A percentile compares a stretch with the other conserved stretches of the same genome.
Conservation (phyloP, 2,113 vertebrate genomes). For the Colistium nudipinnis region DNA sequence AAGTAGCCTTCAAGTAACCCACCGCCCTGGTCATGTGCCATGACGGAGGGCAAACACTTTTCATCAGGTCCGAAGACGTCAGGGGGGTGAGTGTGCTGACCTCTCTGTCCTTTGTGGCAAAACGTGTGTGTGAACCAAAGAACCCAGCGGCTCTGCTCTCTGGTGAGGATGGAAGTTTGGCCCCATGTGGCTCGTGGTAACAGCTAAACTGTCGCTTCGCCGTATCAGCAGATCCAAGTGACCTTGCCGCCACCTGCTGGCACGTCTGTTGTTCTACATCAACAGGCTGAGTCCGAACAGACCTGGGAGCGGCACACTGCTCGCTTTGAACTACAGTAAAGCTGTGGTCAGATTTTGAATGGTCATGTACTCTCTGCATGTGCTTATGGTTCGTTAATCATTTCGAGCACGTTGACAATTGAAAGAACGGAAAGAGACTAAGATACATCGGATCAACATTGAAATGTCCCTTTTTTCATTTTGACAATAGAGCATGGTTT, state of each 20-base stretch:
- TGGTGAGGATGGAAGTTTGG: background rate
- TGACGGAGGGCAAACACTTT: background rate
- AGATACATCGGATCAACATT: too few relatives aligned
- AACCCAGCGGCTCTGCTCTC: background rate
- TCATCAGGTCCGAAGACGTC: background rate
- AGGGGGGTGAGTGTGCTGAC: background rate
- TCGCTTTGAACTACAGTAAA: too few relatives aligned
- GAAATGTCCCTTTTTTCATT: too few relatives aligned
- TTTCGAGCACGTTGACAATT: too few relatives aligned
- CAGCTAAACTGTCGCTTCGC: background rate
- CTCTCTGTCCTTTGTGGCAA: background rate
- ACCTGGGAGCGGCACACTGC: background rate
- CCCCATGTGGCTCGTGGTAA: slow-evolving; percentile 9
- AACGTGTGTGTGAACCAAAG: background rate
- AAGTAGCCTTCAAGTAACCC: slow-evolving; percentile 6
- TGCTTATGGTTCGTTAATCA: too few relatives aligned
- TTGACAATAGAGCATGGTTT: too few relatives aligned
- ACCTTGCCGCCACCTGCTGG: slow-evolving; percentile 66
- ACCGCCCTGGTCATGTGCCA: background rate
- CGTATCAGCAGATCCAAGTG: background rate
- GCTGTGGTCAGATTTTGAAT: too few relatives aligned
- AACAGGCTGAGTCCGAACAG: background rate
- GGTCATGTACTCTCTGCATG: too few relatives aligned
- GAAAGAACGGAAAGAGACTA: too few relatives aligned
- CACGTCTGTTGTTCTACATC: background rate